Conservation (phyloP, 2,888 invertebrate genomes). For the Gastracanthus pulcherrimus region DNA sequence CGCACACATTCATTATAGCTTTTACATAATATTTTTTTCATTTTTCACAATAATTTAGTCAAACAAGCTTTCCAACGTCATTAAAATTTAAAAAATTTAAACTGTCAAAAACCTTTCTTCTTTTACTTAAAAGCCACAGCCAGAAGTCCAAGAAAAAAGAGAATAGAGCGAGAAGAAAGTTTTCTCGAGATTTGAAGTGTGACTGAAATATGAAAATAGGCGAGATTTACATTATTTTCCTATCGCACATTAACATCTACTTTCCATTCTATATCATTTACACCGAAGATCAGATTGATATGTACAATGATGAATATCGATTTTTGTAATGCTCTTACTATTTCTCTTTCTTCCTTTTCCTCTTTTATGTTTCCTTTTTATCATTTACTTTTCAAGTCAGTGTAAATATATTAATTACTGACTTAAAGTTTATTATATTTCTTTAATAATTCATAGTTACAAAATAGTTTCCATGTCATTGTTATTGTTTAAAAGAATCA, state of each 20-base stretch:
- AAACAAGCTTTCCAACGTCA: constrained; percentile 1
- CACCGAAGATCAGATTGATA: constrained; percentile 66
- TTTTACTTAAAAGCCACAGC: not conserved
- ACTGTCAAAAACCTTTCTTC: constrained; percentile 27
- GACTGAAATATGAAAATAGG: constrained; percentile 70
- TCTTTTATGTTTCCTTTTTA: constrained; percentile 26
- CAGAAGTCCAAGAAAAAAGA: constrained; percentile 4
- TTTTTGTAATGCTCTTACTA: constrained; percentile 33
- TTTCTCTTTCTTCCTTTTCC: constrained; percentile 53
- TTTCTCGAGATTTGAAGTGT: not conserved
- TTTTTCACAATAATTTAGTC: not conserved
- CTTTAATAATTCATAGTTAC: too few relatives aligned
- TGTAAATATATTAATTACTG: too few relatives aligned
- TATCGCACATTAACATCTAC: constrained; percentile 60
- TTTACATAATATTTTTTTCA: not conserved
- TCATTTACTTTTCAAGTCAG: not conserved
- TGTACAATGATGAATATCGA: constrained; percentile 68
- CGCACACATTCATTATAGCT: not conserved
- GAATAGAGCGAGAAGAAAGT: not conserved
- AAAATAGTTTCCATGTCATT: too few relatives aligned
- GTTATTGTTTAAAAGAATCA: too few relatives aligned
- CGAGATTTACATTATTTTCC: constrained; percentile 65
- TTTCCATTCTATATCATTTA: constrained; percentile 56
- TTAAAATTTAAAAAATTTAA: constrained; percentile 29
- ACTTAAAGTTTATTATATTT: too few relatives aligned